Evolutionary conservation across 1,140 invertebrate species (phyloP).

Genomic region (Proctacanthus coquilletti): DNA sequence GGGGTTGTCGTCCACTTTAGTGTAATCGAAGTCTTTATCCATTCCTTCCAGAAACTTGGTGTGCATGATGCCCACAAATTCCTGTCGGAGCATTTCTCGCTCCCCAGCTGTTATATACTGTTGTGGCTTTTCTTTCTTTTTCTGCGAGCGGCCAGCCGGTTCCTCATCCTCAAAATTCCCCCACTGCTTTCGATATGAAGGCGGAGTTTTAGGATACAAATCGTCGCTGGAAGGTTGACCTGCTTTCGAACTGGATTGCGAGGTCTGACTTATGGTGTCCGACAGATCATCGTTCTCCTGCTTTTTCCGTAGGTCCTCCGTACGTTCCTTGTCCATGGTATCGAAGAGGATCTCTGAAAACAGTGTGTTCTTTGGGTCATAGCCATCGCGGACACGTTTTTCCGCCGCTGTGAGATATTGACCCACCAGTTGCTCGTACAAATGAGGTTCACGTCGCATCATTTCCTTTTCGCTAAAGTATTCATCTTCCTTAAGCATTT

Average conservation of each 20-base stretch:
- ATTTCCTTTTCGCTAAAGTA: slow-evolving; percentile 88
- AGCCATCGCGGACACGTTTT: slow-evolving; percentile 42
- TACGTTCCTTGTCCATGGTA: slow-evolving; percentile 45
- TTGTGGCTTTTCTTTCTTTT: slow-evolving; percentile 7
- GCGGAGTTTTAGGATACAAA: slow-evolving; percentile 3
- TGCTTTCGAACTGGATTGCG: too few species aligned
- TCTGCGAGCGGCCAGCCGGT: slow-evolving; percentile 9
- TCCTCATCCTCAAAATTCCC: slow-evolving; percentile 19
- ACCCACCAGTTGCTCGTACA: slow-evolving; percentile 79
- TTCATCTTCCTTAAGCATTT: slow-evolving; percentile 47
- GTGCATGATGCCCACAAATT: slow-evolving; percentile 81
- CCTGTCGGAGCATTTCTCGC: slow-evolving; percentile 51
- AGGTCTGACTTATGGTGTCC: too few species aligned
- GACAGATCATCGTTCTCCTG: too few species aligned
- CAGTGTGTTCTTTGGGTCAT: slow-evolving; percentile 40
- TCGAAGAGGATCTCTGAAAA: slow-evolving; percentile 53
- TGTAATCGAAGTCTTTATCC: slow-evolving; percentile 65
- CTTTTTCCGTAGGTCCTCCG: slow-evolving; percentile 42
- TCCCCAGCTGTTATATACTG: slow-evolving; percentile 37
- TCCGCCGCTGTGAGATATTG: slow-evolving; percentile 67
- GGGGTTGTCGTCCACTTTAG: slow-evolving; percentile 55
- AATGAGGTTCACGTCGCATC: slow-evolving; percentile 75
- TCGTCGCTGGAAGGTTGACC: neutral
- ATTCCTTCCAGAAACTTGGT: slow-evolving; percentile 69
- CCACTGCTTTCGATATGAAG: slow-evolving; percentile 18